Percentiles rank a stretch among this genome's conserved stretches.
Evolutionary conservation across 2,797 vertebrate genomes (phyloP).

Genomic region (Cetoscarus ocellatus): DNA sequence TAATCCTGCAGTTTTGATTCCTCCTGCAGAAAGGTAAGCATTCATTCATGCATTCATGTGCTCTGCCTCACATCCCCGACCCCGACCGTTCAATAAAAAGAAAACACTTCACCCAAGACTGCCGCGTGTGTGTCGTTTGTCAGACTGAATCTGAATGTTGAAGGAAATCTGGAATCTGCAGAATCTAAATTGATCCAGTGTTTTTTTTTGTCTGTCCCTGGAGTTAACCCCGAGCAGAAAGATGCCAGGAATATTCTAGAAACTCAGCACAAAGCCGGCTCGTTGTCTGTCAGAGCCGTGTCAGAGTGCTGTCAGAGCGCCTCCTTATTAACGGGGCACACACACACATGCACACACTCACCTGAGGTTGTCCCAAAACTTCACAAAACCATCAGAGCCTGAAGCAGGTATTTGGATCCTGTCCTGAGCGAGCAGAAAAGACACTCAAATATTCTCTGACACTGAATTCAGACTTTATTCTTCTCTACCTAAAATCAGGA

Average conservation of each 20-base stretch:
- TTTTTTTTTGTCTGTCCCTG: slow-evolving; percentile 51
- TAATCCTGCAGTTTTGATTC: slow-evolving; percentile 44
- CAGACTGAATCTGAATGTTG: slow-evolving; percentile 36
- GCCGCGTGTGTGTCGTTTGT: slow-evolving; percentile 63
- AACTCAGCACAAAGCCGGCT: slow-evolving; percentile 70
- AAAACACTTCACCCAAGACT: slow-evolving; percentile 40
- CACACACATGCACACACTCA: slow-evolving; percentile 34
- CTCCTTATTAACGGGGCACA: slow-evolving; percentile 69
- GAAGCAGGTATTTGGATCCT: slow-evolving; percentile 39
- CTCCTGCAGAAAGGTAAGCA: slow-evolving; percentile 50
- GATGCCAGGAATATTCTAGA: slow-evolving; percentile 69
- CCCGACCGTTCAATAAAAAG: slow-evolving; percentile 73
- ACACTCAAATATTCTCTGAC: slow-evolving; percentile 14
- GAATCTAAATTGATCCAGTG: slow-evolving; percentile 59
- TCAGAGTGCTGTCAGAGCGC: slow-evolving; percentile 66
- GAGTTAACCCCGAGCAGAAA: slow-evolving; percentile 67
- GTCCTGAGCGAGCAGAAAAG: slow-evolving; percentile 42
- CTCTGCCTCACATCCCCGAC: slow-evolving; percentile 42
- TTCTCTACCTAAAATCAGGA: too few species aligned
- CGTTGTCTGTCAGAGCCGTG: slow-evolving; percentile 72
- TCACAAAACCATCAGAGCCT: slow-evolving; percentile 34
- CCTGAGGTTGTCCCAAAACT: slow-evolving; percentile 25
- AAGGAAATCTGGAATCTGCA: slow-evolving; percentile 18
- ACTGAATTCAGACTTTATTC: neutral
- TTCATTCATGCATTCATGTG: slow-evolving; percentile 26